Conservation (phyloP, 2,113 vertebrate species). For the Pollachius pollachius region DNA sequence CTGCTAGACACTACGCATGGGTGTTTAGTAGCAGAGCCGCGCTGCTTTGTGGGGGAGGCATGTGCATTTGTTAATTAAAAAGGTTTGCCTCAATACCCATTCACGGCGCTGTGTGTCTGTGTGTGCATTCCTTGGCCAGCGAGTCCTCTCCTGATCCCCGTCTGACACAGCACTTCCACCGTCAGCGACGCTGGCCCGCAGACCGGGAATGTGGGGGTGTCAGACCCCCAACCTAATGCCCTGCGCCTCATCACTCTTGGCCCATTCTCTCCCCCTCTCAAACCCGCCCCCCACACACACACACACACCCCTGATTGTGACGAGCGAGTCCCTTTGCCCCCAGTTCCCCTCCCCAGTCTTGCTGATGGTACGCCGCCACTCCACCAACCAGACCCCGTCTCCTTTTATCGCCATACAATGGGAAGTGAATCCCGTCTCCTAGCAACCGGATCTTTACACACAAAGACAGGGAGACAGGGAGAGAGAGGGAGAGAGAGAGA, state of each 20-base stretch:
- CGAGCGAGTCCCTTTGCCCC: slow-evolving; percentile 40
- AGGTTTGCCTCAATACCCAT: slow-evolving; percentile 41
- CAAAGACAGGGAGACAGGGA: slow-evolving; percentile 62
- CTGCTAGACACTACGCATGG: slow-evolving; percentile 1
- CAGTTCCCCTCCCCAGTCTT: slow-evolving; percentile 45
- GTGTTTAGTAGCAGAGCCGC: slow-evolving; percentile 1
- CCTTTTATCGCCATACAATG: slow-evolving; percentile 69
- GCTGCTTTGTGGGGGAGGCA: not conserved
- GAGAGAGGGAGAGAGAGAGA: slow-evolving; percentile 19
- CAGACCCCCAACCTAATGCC: slow-evolving; percentile 34
- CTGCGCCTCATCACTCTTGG: slow-evolving; percentile 7
- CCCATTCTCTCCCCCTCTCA: slow-evolving; percentile 16
- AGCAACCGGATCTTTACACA: slow-evolving; percentile 72
- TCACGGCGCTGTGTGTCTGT: slow-evolving; percentile 1
- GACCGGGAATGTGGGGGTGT: slow-evolving; percentile 55
- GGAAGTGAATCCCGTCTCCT: slow-evolving; percentile 75
- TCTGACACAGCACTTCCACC: slow-evolving; percentile 51
- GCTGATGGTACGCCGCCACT: slow-evolving; percentile 60
- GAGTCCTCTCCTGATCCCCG: slow-evolving; percentile 8
- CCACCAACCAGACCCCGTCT: slow-evolving; percentile 26
- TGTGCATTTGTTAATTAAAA: slow-evolving; percentile 56
- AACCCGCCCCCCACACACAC: slow-evolving; percentile 30
- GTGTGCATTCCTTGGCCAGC: slow-evolving; percentile 17
- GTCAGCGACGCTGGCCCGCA: slow-evolving; percentile 46
- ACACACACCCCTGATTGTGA: slow-evolving; percentile 44